These are phyloP conservation scores for Cryptocephalus primarius DNA, from an alignment of 2,888 invertebrate species.

Conservation along the genomic window DNA sequence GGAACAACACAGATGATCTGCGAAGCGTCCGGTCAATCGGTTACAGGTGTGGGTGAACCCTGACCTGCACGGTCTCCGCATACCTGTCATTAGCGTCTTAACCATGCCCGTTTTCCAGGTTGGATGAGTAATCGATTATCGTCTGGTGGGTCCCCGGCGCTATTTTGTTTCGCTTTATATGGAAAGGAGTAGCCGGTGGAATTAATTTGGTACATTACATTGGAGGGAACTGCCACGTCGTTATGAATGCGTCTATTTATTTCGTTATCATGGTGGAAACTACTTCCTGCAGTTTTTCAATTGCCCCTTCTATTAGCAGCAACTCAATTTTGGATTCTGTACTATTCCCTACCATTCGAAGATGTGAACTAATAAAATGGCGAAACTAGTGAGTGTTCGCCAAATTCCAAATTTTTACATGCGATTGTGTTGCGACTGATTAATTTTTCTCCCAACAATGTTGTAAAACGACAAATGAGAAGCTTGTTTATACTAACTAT, in stretches of 20 bases:
- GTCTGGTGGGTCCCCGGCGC: conserved; percentile 1
- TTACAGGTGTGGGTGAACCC: conserved; percentile 32
- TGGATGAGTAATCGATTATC: conserved; percentile 15
- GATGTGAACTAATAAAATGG: too few relatives aligned
- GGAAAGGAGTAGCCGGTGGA: background rate
- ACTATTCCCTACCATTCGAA: too few relatives aligned
- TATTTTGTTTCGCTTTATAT: background rate
- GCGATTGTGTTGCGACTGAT: too few relatives aligned
- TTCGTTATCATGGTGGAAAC: too few relatives aligned
- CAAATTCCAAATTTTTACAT: too few relatives aligned
- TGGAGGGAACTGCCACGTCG: background rate
- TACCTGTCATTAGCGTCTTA: conserved; percentile 21
- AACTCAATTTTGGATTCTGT: too few relatives aligned
- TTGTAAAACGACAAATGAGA: too few relatives aligned
- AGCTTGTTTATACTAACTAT: too few relatives aligned
- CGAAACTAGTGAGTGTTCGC: too few relatives aligned
- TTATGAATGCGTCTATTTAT: background rate
- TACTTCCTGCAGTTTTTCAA: too few relatives aligned
- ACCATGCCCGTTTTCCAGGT: conserved; percentile 20
- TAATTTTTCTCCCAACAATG: too few relatives aligned
- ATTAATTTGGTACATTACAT: background rate
- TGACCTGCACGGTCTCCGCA: conserved; percentile 32
- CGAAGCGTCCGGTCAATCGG: conserved; percentile 29
- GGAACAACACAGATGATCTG: conserved; percentile 2
- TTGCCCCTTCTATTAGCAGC: too few relatives aligned